These are phyloP conservation scores for Neodiprion virginianus DNA, from an alignment of 1,140 invertebrate species.

Conservation along the genomic window DNA sequence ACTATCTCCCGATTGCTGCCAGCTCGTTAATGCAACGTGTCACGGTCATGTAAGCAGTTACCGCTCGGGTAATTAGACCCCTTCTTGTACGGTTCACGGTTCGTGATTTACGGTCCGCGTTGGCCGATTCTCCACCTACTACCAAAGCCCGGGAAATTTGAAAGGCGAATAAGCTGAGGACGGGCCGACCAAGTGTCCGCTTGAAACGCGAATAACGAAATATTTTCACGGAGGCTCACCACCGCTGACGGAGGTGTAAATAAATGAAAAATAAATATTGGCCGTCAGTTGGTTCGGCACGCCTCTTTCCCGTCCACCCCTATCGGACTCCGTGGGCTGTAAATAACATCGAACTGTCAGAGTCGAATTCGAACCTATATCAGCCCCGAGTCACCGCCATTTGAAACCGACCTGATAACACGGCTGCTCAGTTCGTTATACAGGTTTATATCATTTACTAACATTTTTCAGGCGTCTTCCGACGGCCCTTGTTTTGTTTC, in stretches of 20 bases:
- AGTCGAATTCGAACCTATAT: slow-evolving; percentile 5
- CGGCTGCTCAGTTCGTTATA: not conserved
- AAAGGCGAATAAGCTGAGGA: too few species aligned
- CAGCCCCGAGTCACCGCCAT: not conserved
- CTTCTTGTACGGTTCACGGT: not conserved
- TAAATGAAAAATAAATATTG: not conserved
- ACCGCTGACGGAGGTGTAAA: too few species aligned
- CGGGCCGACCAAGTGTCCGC: too few species aligned
- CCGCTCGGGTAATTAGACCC: not conserved
- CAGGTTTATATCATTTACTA: not conserved
- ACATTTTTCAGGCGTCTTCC: not conserved
- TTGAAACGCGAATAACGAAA: too few species aligned
- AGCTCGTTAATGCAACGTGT: not conserved
- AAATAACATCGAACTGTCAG: not conserved
- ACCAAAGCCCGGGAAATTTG: too few species aligned
- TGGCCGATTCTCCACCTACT: not conserved
- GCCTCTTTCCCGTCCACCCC: not conserved
- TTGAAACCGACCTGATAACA: not conserved
- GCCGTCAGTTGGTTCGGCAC: not conserved
- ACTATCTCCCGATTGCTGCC: slow-evolving; percentile 2
- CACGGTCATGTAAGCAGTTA: not conserved
- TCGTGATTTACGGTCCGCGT: not conserved
- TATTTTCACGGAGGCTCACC: too few species aligned
- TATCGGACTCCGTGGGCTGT: not conserved
- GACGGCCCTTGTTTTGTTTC: not conserved